Evolutionary conservation across 2,113 vertebrate species (phyloP).

Genomic region (Anthoscopus minutus): DNA sequence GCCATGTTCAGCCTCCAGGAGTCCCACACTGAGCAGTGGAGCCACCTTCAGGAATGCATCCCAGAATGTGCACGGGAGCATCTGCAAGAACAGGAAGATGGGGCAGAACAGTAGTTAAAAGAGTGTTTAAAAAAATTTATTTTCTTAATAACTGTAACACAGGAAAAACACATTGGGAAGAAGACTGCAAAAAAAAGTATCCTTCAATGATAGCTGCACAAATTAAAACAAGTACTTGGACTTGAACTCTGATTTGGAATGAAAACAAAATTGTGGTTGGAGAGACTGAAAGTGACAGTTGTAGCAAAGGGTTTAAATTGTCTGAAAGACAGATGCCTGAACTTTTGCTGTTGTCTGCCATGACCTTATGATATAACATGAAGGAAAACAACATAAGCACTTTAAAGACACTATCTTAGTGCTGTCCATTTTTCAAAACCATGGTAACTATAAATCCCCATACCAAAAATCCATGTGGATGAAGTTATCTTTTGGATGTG

Average conservation of each 20-base stretch:
- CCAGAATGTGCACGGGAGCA: rapidly evolving
- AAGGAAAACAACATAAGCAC: background rate
- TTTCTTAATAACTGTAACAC: background rate
- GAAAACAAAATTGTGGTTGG: background rate
- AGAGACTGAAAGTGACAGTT: background rate
- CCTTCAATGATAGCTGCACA: background rate
- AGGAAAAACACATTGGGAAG: background rate
- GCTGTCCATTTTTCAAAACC: background rate
- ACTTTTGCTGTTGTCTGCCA: background rate
- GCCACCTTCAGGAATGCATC: rapidly evolving
- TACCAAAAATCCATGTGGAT: background rate
- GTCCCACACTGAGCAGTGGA: rapidly evolving
- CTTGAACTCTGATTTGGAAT: background rate
- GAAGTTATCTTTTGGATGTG: background rate
- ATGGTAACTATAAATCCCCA: background rate
- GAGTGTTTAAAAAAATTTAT: background rate
- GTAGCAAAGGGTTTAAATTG: background rate
- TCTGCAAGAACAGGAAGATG: background rate
- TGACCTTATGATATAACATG: background rate
- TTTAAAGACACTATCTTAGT: background rate
- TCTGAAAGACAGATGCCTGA: background rate
- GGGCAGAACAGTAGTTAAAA: background rate
- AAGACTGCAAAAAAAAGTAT: background rate
- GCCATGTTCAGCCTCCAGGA: background rate
- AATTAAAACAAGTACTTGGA: background rate